Conservation (phyloP, 2,113 vertebrate species). For the Labeo catla region DNA sequence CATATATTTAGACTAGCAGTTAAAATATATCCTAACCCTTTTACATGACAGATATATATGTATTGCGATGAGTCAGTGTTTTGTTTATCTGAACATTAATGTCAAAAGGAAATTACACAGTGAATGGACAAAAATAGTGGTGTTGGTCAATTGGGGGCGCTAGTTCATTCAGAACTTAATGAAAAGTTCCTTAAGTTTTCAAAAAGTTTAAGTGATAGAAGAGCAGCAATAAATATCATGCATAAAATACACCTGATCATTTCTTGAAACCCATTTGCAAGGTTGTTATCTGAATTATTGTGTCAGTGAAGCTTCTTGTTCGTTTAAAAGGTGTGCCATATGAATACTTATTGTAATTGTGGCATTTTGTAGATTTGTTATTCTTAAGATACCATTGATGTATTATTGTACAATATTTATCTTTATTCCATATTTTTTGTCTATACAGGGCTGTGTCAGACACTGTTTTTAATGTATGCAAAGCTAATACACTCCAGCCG, state of each 20-base stretch:
- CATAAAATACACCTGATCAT: background rate
- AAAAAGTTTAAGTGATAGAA: background rate
- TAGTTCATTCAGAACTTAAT: conserved; percentile 36
- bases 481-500: background rate
- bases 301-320: background rate
- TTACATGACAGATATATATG: background rate
- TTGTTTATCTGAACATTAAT: background rate
- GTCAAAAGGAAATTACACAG: background rate
- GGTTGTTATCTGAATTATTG: background rate
- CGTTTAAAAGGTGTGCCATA: background rate
- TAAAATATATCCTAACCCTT: background rate
- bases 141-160: conserved; percentile 43
- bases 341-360: background rate
- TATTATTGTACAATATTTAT: background rate
- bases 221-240: background rate
- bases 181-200: background rate
- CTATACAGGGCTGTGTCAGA: no score
- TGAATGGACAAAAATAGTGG: background rate
- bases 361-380: background rate
- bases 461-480: background rate
- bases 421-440: background rate
- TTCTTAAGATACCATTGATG: background rate
- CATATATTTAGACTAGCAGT: background rate
- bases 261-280: background rate
- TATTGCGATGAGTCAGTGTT: background rate